Evolutionary conservation across 2,113 vertebrate genomes (phyloP).

Genomic region (Seriola rivoliana): DNA sequence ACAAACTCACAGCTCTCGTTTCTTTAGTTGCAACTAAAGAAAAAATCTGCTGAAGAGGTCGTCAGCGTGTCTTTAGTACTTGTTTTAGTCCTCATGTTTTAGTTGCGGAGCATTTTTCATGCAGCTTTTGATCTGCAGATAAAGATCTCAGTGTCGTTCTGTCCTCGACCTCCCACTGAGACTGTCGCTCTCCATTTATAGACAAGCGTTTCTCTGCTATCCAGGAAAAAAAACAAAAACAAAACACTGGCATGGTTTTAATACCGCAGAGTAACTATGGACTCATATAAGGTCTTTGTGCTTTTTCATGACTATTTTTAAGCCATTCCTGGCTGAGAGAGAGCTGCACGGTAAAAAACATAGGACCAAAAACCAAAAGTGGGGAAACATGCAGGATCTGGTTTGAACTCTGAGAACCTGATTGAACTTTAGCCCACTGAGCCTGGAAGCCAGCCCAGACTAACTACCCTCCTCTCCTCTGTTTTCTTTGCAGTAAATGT

Average conservation of each 20-base stretch:
- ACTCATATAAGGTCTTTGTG: not conserved
- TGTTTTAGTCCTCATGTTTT: not conserved
- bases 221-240: not conserved
- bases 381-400: no score
- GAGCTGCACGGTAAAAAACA: not conserved
- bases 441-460: not conserved
- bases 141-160: conserved; percentile 2
- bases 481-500: conserved; percentile 85
- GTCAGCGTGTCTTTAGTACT: no score
- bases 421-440: conserved; percentile 7
- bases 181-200: conserved; percentile 6
- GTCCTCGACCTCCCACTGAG: not conserved
- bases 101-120: not conserved
- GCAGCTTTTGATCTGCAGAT: not conserved
- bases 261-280: not conserved
- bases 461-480: conserved; percentile 29
- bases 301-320: not conserved
- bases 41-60: no score
- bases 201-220: not conserved
- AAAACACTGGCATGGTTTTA: not conserved
- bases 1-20: not conserved
- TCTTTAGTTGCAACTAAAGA: not conserved
- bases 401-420: conserved; percentile 14
- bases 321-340: not conserved
- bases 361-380: no score